Percentiles rank a stretch among this genome's conserved stretches.
Evolutionary conservation across 2,113 vertebrate genomes (phyloP).

Genomic region (Panthera uncia): DNA sequence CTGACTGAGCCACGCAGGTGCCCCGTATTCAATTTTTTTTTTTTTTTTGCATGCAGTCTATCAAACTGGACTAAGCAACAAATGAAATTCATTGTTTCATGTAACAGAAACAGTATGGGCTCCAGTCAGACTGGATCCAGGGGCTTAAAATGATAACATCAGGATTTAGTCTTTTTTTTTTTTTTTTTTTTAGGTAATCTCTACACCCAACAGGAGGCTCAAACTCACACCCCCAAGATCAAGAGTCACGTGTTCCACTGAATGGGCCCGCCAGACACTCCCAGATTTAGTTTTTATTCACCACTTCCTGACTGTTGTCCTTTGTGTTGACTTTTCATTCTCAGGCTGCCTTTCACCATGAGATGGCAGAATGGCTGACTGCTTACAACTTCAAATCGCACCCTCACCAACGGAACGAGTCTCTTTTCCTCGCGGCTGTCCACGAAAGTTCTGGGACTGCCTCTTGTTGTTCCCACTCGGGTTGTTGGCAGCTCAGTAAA

Average conservation of each 20-base stretch:
- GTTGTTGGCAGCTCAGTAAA: neutral
- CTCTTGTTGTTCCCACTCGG: neutral
- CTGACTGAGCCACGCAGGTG: too few relatives aligned
- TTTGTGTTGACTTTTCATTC: neutral
- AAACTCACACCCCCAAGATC: neutral
- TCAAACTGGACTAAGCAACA: neutral
- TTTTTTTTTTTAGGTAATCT: neutral
- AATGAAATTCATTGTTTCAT: neutral
- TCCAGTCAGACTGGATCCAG: slow-evolving; percentile 4
- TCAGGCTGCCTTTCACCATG: neutral
- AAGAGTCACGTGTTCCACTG: neutral
- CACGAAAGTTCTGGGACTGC: neutral
- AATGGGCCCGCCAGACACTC: neutral
- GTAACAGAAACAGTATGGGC: neutral
- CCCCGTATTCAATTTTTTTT: neutral
- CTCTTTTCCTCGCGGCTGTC: neutral
- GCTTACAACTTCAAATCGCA: neutral
- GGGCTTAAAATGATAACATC: neutral
- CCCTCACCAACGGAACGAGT: neutral
- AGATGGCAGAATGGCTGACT: neutral
- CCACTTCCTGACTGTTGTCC: neutral
- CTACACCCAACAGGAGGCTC: neutral
- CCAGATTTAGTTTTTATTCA: neutral
- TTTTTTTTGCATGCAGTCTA: neutral
- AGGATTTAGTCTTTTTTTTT: neutral